A percentile compares a stretch with the other conserved stretches of the same genome.
Evolutionary conservation across 1,140 invertebrate genomes (phyloP).

Genomic region (Trichoplusia ni): DNA sequence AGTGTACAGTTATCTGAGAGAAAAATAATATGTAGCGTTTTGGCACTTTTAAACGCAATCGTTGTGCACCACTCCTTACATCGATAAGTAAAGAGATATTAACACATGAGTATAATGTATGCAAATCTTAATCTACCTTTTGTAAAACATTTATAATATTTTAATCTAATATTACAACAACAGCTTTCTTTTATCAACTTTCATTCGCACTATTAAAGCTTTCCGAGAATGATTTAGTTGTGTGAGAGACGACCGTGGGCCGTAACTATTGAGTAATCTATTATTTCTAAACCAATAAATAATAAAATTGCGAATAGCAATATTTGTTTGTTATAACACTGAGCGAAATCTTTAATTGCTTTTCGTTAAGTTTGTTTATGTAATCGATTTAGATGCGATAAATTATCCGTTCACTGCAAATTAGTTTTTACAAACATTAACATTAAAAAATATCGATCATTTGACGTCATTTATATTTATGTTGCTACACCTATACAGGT

Average conservation of each 20-base stretch:
- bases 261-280: slow-evolving; percentile 28
- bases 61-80: slow-evolving; percentile 5
- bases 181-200: slow-evolving; percentile 37
- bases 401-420: slow-evolving; percentile 22
- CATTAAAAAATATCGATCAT: slow-evolving; percentile 3
- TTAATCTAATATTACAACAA: slow-evolving; percentile 34
- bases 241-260: slow-evolving; percentile 22
- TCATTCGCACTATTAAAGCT: slow-evolving; percentile 32
- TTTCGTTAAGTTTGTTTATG: slow-evolving; percentile 26
- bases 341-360: slow-evolving; percentile 29
- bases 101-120: slow-evolving; percentile 30
- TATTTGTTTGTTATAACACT: slow-evolving; percentile 27
- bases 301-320: slow-evolving; percentile 26
- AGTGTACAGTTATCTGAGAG: too few species aligned
- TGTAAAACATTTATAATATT: slow-evolving; percentile 34
- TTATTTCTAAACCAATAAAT: slow-evolving; percentile 26
- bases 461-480: slow-evolving; percentile 13
- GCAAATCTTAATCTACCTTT: slow-evolving; percentile 34
- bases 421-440: slow-evolving; percentile 19
- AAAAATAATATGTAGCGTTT: neutral
- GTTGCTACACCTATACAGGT: too few species aligned
- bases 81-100: neutral
- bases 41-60: neutral
- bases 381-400: slow-evolving; percentile 25
- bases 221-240: slow-evolving; percentile 29